Evolutionary conservation across 2,113 vertebrate genomes (phyloP).

Genomic region (Sakesphorus luctuosus): DNA sequence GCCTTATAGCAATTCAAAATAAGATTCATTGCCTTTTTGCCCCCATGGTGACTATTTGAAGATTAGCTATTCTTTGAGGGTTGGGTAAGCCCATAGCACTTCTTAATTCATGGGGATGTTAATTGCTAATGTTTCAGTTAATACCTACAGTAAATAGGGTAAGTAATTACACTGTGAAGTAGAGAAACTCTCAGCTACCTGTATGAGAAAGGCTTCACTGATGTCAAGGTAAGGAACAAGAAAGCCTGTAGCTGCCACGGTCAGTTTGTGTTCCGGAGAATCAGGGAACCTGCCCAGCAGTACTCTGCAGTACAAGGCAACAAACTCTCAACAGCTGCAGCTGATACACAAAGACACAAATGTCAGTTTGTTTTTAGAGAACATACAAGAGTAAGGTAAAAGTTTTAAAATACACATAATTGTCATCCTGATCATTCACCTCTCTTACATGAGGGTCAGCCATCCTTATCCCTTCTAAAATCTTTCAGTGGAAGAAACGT

Average conservation of each 20-base stretch:
- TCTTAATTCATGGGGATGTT: background rate
- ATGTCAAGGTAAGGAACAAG: background rate
- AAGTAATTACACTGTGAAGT: background rate
- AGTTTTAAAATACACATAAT: background rate
- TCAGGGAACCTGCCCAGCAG: fast-evolving
- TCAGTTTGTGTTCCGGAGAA: background rate
- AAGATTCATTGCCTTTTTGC: background rate
- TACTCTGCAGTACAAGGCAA: background rate
- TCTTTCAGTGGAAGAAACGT: background rate
- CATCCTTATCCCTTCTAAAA: background rate
- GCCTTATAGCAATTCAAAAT: background rate
- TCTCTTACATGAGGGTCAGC: background rate
- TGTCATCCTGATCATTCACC: background rate
- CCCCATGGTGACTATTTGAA: background rate
- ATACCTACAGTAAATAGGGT: background rate
- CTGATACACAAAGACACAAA: background rate
- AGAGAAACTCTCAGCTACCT: background rate
- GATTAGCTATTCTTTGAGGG: background rate
- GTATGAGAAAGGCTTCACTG: background rate
- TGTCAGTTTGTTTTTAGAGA: background rate
- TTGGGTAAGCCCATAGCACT: background rate
- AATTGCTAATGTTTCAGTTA: background rate
- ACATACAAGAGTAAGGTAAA: background rate
- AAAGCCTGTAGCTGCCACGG: fast-evolving
- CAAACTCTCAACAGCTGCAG: background rate